Evolutionary conservation across 53 echinoderm and acorn worm species (phyloP).

Genomic region (Astropecten irregularis): DNA sequence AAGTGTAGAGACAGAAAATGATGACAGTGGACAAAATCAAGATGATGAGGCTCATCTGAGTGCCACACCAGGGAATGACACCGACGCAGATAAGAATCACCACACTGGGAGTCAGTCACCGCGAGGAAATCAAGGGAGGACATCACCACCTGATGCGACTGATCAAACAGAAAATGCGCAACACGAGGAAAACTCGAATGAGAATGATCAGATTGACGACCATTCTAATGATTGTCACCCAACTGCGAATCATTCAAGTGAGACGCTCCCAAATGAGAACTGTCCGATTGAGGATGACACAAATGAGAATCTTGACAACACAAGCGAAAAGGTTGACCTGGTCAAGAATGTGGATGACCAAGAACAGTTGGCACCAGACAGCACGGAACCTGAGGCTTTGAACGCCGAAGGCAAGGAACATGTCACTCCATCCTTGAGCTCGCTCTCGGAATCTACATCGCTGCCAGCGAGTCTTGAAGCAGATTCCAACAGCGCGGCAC

Average conservation of each 20-base stretch:
- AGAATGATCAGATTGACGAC: not conserved
- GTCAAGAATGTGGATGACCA: not conserved
- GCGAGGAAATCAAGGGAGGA: too few species aligned
- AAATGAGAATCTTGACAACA: constrained; percentile 5
- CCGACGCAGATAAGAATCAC: too few species aligned
- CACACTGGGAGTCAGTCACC: too few species aligned
- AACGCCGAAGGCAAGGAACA: too few species aligned
- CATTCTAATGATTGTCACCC: not conserved
- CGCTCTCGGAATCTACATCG: not conserved
- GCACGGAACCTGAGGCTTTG: not conserved
- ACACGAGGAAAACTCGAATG: too few species aligned
- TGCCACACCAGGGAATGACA: not conserved
- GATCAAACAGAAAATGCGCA: too few species aligned
- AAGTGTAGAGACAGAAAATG: not conserved
- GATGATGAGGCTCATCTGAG: not conserved
- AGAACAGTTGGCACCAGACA: not conserved
- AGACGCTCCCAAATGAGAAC: not conserved
- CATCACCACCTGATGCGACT: too few species aligned
- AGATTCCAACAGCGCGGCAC: not conserved
- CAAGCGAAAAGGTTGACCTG: too few species aligned
- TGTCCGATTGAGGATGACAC: not conserved
- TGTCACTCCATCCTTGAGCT: not conserved
- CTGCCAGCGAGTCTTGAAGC: not conserved
- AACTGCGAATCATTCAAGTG: not conserved
- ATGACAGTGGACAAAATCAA: not conserved